Conservation (phyloP, 2,888 invertebrate genomes). For the Elysia crispata region DNA sequence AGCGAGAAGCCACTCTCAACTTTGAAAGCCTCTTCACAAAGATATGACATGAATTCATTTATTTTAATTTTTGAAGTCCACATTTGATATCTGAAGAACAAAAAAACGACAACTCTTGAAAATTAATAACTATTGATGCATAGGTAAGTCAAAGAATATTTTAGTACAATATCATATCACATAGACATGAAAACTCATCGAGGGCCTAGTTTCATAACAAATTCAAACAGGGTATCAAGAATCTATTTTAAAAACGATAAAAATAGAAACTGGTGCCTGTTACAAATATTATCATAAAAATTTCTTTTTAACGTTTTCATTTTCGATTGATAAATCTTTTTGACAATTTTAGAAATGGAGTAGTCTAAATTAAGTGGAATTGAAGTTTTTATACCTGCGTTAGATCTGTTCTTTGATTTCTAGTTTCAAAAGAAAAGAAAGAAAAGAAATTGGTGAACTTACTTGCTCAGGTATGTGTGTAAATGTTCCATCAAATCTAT, state of each 20-base stretch:
- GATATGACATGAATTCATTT: slow-evolving; percentile 69
- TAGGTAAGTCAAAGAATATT: not conserved
- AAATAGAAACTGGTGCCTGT: not conserved
- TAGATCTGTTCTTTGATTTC: not conserved
- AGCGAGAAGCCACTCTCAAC: slow-evolving; percentile 67
- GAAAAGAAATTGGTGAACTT: not conserved
- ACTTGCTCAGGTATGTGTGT: slow-evolving; percentile 37
- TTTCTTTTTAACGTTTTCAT: not conserved
- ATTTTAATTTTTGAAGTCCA: slow-evolving; percentile 66
- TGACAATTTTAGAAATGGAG: too few species aligned
- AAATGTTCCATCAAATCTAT: slow-evolving; percentile 62
- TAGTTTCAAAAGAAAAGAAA: not conserved
- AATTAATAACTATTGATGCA: not conserved
- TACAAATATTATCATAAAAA: not conserved
- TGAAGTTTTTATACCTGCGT: too few species aligned
- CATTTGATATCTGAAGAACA: slow-evolving; percentile 55
- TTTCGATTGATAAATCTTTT: too few species aligned
- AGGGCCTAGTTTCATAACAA: not conserved
- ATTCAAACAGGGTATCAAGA: not conserved
- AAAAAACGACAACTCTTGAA: too few species aligned
- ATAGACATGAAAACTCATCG: too few species aligned
- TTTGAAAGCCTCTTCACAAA: slow-evolving; percentile 59
- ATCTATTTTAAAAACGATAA: not conserved
- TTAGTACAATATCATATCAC: not conserved
- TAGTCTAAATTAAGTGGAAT: too few species aligned